phyloP scores from a whole-genome alignment of 2,888 invertebrate genomes.

The Dexiosoma caninum region DNA sequence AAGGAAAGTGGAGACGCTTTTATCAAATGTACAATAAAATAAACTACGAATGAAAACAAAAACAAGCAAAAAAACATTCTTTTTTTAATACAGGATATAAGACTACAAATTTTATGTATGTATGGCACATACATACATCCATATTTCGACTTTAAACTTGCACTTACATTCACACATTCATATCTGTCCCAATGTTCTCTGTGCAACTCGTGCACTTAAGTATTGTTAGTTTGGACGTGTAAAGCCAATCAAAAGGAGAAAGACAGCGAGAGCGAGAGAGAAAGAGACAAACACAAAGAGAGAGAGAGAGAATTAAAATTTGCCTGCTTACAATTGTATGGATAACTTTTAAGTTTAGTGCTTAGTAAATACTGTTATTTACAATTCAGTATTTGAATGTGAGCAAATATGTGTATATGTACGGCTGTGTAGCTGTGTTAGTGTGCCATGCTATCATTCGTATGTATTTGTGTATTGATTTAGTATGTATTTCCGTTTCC shows the following conservation, averaged over 20 bases:
- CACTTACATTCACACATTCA: not conserved
- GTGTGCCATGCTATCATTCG: not conserved
- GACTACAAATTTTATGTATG: slow-evolving; percentile 26
- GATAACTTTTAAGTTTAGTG: slow-evolving; percentile 39
- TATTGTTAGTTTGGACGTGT: not conserved
- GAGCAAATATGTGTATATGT: not conserved
- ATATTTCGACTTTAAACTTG: slow-evolving; percentile 26
- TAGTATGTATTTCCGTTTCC: slow-evolving; percentile 62
- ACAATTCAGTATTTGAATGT: not conserved
- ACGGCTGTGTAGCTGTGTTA: not conserved
- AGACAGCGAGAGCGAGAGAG: not conserved
- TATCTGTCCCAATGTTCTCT: not conserved
- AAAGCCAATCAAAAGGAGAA: not conserved
- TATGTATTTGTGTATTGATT: slow-evolving; percentile 49
- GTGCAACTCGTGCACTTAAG: not conserved
- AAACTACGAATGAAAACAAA: slow-evolving; percentile 24
- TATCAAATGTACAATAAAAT: slow-evolving; percentile 53
- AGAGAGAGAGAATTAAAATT: not conserved
- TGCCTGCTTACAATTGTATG: slow-evolving; percentile 27
- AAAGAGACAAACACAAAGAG: too few relatives aligned
- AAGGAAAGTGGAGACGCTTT: slow-evolving; percentile 64
- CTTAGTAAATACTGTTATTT: slow-evolving; percentile 48
- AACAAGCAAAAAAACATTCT: not conserved
- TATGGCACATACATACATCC: not conserved
- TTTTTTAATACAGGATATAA: slow-evolving; percentile 43